A percentile compares a stretch with the other conserved stretches of the same genome.
Evolutionary conservation across 2,797 vertebrate genomes (phyloP).

Genomic region (Dromococcyx pavoninus): DNA sequence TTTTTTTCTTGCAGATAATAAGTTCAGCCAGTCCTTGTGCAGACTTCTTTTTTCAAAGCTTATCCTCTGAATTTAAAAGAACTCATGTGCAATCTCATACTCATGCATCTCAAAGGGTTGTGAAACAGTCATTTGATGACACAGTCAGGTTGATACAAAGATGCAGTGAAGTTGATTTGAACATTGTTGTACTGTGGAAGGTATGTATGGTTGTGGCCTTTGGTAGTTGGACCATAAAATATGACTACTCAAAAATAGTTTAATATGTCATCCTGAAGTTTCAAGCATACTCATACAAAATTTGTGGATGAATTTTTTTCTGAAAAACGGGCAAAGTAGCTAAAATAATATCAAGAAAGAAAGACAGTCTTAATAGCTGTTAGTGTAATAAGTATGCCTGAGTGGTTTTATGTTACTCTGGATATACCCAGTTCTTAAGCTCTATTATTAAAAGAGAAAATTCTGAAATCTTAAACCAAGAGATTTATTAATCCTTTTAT

Average conservation of each 20-base stretch:
- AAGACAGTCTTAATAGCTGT: not conserved
- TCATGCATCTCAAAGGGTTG: conserved; percentile 49
- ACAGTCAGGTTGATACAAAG: conserved; percentile 79
- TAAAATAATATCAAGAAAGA: not conserved
- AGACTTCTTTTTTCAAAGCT: conserved; percentile 93
- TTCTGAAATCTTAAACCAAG: not conserved
- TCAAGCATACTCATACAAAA: rapidly evolving
- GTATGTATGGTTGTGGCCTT: conserved; percentile 69
- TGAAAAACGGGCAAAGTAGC: not conserved
- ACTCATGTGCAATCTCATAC: conserved; percentile 30
- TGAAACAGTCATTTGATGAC: conserved; percentile 64
- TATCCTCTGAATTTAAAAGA: conserved; percentile 75
- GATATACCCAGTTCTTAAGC: not conserved
- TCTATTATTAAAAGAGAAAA: not conserved
- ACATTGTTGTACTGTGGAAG: conserved; percentile 94
- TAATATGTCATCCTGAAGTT: not conserved
- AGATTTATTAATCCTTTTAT: not conserved
- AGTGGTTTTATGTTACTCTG: not conserved
- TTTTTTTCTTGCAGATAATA: conserved; percentile 83
- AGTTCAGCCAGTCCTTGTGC: conserved; percentile 94
- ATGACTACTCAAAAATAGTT: not conserved
- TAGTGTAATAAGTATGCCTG: not conserved
- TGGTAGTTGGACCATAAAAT: not conserved
- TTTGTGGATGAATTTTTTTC: not conserved
- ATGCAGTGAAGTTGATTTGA: conserved; percentile 90